Evolutionary conservation across 2,113 vertebrate species (phyloP).

Genomic region (Phaethon lepturus): DNA sequence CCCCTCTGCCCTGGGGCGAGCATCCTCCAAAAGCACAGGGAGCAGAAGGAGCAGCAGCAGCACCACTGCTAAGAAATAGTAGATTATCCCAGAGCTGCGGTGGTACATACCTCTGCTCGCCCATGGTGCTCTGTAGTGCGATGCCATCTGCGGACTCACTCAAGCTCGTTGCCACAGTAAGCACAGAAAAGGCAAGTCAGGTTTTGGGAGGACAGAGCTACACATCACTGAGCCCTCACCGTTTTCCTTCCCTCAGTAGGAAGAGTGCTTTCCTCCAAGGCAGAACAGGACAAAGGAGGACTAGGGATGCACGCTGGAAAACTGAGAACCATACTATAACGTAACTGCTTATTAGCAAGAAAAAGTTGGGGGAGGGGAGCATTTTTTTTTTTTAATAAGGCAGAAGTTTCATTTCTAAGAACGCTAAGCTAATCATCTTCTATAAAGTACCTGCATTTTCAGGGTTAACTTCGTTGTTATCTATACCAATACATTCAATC

Average conservation of each 20-base stretch:
- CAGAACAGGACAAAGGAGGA: not conserved
- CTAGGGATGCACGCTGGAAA: not conserved
- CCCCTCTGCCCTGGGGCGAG: not conserved
- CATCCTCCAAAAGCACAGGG: rapidly evolving
- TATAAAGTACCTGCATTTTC: no score
- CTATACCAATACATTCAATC: no score
- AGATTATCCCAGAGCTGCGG: not conserved
- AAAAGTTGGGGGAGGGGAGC: no score
- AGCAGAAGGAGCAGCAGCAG: not conserved
- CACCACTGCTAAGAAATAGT: not conserved
- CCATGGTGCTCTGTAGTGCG: not conserved
- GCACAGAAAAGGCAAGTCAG: not conserved
- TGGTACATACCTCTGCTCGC: not conserved
- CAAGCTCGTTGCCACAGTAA: not conserved
- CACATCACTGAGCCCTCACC: not conserved
- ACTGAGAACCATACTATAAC: not conserved
- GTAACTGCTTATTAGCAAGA: no score
- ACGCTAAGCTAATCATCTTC: no score
- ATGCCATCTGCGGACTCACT: not conserved
- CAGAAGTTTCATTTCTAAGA: no score
- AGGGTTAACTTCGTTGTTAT: no score
- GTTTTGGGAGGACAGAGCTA: not conserved
- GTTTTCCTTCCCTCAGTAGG: no score
- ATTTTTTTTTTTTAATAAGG: no score
- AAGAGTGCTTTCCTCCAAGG: not conserved